Base-by-base conservation (phyloP, 2,797 vertebrate species). In the Syndactyla subalaris region DNA sequence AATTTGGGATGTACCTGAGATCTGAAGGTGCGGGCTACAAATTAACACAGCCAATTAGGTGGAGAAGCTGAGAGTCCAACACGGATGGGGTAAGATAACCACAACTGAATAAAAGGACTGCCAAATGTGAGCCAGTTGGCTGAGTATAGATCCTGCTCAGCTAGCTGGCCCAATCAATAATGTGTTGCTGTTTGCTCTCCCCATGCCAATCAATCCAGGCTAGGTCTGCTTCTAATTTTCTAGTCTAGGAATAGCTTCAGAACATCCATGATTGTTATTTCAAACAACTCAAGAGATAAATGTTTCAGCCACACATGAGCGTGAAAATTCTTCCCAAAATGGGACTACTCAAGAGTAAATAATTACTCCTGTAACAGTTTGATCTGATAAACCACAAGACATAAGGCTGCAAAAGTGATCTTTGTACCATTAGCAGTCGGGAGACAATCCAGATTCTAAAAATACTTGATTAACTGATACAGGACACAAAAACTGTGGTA, bases 21-120 rank as follows among this genome's bases (percentile, higher is more conserved):
- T 95, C 87, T 94, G 89, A 97, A 96, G 83, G 92, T 91, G 79
- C 3, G 4, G 93, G 83, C 89, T 95, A 96, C 80, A 94, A 93
- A 96, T 95, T 96, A 96, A 96, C 85, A 84, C 87, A 97, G 86
- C 57, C 89, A 97, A 96, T 95, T 95, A 95, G 79, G 73, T 86
- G 67, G 81, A 96, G 91, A 96, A 85, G 78, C 78, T 78, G 73
- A 93, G 89, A 93, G 87, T 96, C 88, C 92, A 91, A 89, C 92
- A 97, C 3, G 82, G 90, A 96, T 85, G 82, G 84, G 41, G 68
- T 82, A 94, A 95, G 87, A 92, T 82, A 95, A 95, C 88, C 93
- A 70, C 92, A 95, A 89, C 48, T 73, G 85, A 96, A 88, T 52
- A 89, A 89, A 94, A 89, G 85, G 82, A 85, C 71, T 91, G 85